Evolutionary conservation across 2,113 vertebrate genomes (phyloP).

Genomic region (Anser brachyrhynchus): DNA sequence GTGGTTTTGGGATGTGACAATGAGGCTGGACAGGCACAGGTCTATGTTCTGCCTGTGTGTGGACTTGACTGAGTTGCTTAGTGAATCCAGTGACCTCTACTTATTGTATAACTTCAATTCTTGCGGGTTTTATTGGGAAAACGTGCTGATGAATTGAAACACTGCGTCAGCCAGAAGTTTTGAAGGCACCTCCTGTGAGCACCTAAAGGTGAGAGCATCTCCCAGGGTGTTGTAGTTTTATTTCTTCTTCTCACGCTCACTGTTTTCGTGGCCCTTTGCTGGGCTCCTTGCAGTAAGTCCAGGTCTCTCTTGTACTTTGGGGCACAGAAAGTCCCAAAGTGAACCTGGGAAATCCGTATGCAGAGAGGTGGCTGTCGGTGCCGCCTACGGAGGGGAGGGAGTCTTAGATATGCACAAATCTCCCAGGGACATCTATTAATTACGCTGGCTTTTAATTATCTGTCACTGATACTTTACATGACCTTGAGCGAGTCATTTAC

Average conservation of each 20-base stretch:
- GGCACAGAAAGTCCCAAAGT: background rate
- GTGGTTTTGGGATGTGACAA: background rate
- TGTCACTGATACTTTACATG: background rate
- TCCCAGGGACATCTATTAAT: background rate
- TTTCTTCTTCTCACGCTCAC: fast-evolving
- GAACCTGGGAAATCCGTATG: fast-evolving
- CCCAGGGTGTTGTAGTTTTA: background rate
- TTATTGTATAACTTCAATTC: background rate
- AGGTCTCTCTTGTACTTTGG: too few species aligned
- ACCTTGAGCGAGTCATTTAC: slow-evolving; percentile 5
- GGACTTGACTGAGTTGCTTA: background rate
- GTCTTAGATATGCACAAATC: background rate
- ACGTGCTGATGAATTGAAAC: background rate
- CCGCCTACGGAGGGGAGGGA: background rate
- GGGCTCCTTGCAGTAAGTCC: too few species aligned
- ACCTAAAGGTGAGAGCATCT: background rate
- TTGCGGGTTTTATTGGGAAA: background rate
- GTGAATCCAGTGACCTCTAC: background rate
- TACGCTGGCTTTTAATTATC: slow-evolving; percentile 11
- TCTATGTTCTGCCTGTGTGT: fast-evolving
- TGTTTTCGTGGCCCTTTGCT: too few species aligned
- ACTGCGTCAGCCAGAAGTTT: background rate
- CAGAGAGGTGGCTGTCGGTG: fast-evolving
- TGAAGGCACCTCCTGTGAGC: background rate
- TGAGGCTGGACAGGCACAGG: background rate